Conservation (phyloP, 2,888 invertebrate species). For the Andricus quercusramuli region DNA sequence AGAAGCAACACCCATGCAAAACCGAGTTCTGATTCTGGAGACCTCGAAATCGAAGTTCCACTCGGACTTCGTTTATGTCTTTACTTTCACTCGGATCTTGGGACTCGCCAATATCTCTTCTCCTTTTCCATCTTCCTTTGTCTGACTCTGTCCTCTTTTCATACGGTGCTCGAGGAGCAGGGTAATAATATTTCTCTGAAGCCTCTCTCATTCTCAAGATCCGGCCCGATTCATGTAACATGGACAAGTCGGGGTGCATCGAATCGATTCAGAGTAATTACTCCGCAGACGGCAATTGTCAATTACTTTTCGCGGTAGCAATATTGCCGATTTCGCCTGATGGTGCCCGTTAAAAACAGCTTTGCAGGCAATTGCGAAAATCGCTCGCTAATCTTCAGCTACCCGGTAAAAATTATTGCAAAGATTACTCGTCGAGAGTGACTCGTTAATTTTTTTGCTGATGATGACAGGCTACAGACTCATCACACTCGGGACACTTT, state of each 20-base stretch:
- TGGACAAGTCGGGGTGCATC: constrained; percentile 3
- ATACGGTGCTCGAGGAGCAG: constrained; percentile 6
- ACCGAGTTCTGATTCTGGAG: constrained; percentile 54
- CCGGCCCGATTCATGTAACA: neutral
- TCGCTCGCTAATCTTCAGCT: neutral
- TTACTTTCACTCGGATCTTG: constrained; percentile 72
- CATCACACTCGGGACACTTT: no score
- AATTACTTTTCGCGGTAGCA: constrained; percentile 26
- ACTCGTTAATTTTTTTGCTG: neutral
- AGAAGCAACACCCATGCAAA: constrained; percentile 42
- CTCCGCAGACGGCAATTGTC: constrained; percentile 7
- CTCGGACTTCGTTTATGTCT: constrained; percentile 62
- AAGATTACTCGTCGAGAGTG: neutral
- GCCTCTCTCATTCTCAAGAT: constrained; percentile 2
- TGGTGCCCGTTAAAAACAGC: neutral
- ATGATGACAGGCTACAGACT: neutral
- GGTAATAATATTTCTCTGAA: constrained; percentile 5
- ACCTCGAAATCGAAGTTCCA: constrained; percentile 54
- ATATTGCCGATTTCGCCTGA: neutral
- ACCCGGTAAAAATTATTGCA: neutral
- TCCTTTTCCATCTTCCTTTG: constrained; percentile 52
- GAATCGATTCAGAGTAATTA: constrained; percentile 32
- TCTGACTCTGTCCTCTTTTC: constrained; percentile 12
- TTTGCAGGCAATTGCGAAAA: constrained; percentile 1
- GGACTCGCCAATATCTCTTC: constrained; percentile 67